Base-by-base conservation (phyloP, 2,888 invertebrate species). In the Scaptomyza parva region DNA sequence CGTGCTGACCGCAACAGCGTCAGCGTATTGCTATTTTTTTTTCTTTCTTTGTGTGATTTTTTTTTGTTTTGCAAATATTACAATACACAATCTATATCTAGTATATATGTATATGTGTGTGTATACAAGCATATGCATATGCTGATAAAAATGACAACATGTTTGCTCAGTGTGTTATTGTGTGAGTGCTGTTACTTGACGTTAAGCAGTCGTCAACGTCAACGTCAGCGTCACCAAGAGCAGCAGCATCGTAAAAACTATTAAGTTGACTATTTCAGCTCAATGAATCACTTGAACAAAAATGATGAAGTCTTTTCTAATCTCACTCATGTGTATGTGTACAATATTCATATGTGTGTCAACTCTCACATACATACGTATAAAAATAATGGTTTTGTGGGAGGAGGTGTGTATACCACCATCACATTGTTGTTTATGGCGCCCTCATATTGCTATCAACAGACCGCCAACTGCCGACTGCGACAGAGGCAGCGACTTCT, bases 91-190 rank as follows among this genome's bases (percentile, higher is more conserved):
- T 47, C 47, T 48, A 33, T 35, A 48, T 48, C 33, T 33, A 33
- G 14, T 47, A 71, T 51, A 26, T 24, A 51, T 63, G 18, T 43
- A 33, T 41, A 33, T 44, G 22, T 63, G 61, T 63, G 35, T 62
- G 28, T 63, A 43, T 44, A 47, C 44, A 67, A 14, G 28, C 44
- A 47, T 17, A 48, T 64, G 41, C 61, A 73, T 55, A 61, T 70
- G 76, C 71, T 74, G 73, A 74, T 74, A 76, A 74, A 73, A 74
- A 66, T 74, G 73, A 76, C 73, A 73, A 70, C 72, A 72, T 72
- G 71, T 54, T 72, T 71, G 51, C 41, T 26, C 12, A 37, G 28
- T 50, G 40, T 37, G 39, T 28, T 33, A 20, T 30, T 37, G 44
- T 40, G 37, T 44, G 52, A 57, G 17, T 43, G 40, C 26, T 44